Evolutionary conservation across 2,797 vertebrate genomes (phyloP).

Genomic region (Macropodus opercularis): DNA sequence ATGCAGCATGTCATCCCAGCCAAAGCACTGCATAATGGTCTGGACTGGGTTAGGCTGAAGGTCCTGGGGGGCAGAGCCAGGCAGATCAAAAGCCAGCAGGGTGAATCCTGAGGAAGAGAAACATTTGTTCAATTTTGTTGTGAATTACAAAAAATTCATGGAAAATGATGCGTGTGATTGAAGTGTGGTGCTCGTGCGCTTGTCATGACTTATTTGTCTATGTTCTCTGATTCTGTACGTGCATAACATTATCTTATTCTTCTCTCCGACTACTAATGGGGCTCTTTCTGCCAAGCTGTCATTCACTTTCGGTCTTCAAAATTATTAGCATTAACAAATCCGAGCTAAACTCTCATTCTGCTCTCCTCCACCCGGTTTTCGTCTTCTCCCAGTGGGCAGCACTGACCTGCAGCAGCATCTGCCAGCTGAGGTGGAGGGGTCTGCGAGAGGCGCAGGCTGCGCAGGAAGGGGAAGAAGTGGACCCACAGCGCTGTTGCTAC

Average conservation of each 20-base stretch:
- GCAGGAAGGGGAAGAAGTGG: conserved; percentile 93
- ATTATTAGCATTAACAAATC: neutral
- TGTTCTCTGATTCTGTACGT: neutral
- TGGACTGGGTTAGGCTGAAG: conserved; percentile 91
- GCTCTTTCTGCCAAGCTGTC: neutral
- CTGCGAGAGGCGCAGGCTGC: conserved; percentile 89
- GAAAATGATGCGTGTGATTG: neutral
- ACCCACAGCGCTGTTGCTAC: conserved; percentile 90
- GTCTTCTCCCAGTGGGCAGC: conserved; percentile 3
- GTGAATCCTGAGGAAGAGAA: conserved; percentile 87
- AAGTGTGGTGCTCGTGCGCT: neutral
- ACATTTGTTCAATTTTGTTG: neutral
- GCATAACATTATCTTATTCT: neutral
- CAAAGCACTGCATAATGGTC: conserved; percentile 91
- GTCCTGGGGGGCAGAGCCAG: conserved; percentile 88
- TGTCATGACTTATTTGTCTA: neutral
- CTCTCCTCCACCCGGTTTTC: conserved; percentile 4
- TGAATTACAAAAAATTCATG: neutral
- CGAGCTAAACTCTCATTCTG: neutral
- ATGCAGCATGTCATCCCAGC: conserved; percentile 95
- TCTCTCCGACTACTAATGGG: neutral
- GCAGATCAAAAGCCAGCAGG: conserved; percentile 90
- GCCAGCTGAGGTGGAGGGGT: conserved; percentile 88
- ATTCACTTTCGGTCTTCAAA: neutral
- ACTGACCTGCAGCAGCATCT: conserved; percentile 93